Conservation (phyloP, 2,113 vertebrate species). For the Tachycineta bicolor region DNA sequence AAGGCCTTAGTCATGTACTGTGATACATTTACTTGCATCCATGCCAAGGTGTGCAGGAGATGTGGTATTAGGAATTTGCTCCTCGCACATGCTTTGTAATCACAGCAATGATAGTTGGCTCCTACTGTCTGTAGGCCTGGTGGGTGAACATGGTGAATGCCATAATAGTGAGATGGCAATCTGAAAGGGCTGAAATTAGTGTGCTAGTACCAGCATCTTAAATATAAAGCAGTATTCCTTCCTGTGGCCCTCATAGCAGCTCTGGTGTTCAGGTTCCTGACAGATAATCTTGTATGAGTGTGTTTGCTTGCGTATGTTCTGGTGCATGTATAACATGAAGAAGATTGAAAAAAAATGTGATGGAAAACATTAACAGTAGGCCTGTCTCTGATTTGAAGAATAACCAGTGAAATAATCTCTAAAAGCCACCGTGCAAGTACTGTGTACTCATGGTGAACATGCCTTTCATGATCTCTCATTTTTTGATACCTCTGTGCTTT, state of each 20-base stretch:
- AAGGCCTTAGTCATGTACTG: background rate
- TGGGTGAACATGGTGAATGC: background rate
- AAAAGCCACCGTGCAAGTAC: background rate
- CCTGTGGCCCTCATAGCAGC: background rate
- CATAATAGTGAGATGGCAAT: background rate
- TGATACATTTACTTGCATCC: background rate
- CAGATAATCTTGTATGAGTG: background rate
- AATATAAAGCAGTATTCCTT: background rate
- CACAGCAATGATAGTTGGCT: background rate
- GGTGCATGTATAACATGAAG: background rate
- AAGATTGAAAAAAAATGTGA: background rate
- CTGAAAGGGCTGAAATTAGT: background rate
- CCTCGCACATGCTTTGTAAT: background rate
- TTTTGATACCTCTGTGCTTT: background rate
- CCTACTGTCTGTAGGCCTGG: background rate
- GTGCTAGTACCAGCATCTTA: background rate
- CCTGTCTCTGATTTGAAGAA: background rate
- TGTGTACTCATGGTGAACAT: no score
- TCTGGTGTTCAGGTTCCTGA: background rate
- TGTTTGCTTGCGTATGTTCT: background rate
- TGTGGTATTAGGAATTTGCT: background rate
- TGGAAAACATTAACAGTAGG: background rate
- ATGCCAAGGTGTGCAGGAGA: background rate
- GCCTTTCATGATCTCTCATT: background rate
- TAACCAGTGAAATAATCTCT: background rate